phyloP scores from a whole-genome alignment of 1,140 invertebrate genomes.

The Reticulitermes speratus region DNA sequence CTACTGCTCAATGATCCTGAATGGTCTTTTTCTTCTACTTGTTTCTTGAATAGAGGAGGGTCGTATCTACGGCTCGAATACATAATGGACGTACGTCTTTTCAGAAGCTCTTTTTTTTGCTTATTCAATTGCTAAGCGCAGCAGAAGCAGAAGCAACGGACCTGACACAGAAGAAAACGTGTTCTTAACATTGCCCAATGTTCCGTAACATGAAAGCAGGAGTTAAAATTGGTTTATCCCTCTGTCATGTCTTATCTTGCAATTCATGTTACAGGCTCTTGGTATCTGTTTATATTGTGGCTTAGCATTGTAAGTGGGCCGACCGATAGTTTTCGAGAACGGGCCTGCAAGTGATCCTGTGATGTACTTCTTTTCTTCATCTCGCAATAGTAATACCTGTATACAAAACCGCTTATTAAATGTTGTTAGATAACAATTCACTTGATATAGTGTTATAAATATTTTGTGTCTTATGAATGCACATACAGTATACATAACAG shows the following conservation, averaged over 20 bases:
- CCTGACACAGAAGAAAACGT: neutral
- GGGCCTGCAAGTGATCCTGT: too few species aligned
- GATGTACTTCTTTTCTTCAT: too few species aligned
- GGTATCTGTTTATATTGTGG: neutral
- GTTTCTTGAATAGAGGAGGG: neutral
- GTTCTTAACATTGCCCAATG: neutral
- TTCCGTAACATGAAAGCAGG: neutral
- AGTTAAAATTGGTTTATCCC: conserved; percentile 19
- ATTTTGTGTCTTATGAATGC: too few species aligned
- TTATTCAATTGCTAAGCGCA: neutral
- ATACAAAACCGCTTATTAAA: too few species aligned
- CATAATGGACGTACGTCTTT: conserved; percentile 14
- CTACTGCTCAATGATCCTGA: neutral
- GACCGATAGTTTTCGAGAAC: too few species aligned
- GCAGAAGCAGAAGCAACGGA: neutral
- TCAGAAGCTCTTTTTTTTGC: neutral
- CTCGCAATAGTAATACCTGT: too few species aligned
- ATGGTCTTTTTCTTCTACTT: conserved; percentile 6
- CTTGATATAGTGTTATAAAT: too few species aligned
- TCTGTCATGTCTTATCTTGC: neutral
- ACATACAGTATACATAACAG: too few species aligned
- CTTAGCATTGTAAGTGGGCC: too few species aligned
- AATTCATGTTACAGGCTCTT: neutral
- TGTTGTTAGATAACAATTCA: too few species aligned
- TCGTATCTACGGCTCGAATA: neutral